Base-by-base conservation (phyloP, 2,888 invertebrate species). In the Sepiola atlantica region DNA sequence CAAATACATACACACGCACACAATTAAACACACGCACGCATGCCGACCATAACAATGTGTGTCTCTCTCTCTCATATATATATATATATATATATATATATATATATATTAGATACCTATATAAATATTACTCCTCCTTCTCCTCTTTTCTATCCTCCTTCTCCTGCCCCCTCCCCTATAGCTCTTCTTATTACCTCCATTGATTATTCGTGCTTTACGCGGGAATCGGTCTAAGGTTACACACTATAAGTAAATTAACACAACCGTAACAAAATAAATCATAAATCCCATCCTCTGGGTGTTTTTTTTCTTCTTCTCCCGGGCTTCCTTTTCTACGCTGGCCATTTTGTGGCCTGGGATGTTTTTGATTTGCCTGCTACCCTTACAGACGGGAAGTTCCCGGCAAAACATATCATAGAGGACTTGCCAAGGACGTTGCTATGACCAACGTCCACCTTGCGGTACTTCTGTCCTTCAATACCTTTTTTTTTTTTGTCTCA, bases 381-480 rank as follows among this genome's bases (percentile, higher is more conserved):
- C n/a, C n/a, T 77, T 77, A 77, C 77, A 77, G 77, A 77, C 77
- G 77, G 77, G 77, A 77, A 32, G 77, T 77, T 77, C 77, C 77
- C 77, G 77, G 77, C n/a, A 77, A 45, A 77, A 77, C n/a, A n/a
- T 77, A 77, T 77, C 77, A 77, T 77, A 77, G 77, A 77, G 77
- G 77, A 77, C 77, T 77, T 77, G n/a, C 77, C 77, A 77, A 77
- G 77, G 77, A 77, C 77, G 77, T 77, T 77, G 77, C 77, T 77
- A 77, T 77, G 77, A 77, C 77, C 77, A 77, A 77, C 77, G 77
- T 77, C 77, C 77, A 18, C 77, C n/a, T 77, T 18, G 77, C 77
- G 77, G 77, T 77, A 77, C 77, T 77, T 77, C 77, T 77, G 77
- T 77, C 77, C n/a, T 77, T 77, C n/a, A 77, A 77, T 77, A 32